Base-by-base conservation (phyloP, 2,797 vertebrate species). In the Perodicticus potto region DNA sequence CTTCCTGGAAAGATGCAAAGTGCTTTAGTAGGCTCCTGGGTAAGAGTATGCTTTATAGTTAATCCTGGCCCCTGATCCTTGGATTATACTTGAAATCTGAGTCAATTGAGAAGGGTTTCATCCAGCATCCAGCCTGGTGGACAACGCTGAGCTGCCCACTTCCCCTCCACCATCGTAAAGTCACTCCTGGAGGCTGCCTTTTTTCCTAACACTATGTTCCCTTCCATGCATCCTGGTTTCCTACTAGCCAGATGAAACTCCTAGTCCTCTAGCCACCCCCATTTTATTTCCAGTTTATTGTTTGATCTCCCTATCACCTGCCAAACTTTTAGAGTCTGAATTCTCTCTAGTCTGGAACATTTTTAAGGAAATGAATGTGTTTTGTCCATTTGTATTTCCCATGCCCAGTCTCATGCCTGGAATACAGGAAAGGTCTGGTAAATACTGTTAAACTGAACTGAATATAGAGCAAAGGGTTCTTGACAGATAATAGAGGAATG, bases 1-100 rank as follows among this genome's bases (percentile, higher is more conserved):
- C 70, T 95, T 95, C 72, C 57, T 34, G 76, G 94, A 85, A 97
- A 89, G 92, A 98, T 98, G 98, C 83, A 97, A 96, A 95, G 88
- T 87, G 93, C 96, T 94, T 91, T 98, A 84, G 76, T 97, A 91
- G 98, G 97, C 84, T 97, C 98, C 27, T 98, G 98, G 98, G 97
- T 98, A 97, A 98, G 96, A 95, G 11, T 73, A 8, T 16, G 57
- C 78, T 86, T 86, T 72, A 69, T 20, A 85, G 29, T 95, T 91
- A 78, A 94, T 74, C 40, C n/a, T 92, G 65, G 49, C 23, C 45
- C 37, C 43, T 78, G 37, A 40, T 63, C 88, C 82, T 84, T 27
- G 23, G 88, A 43, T 93, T 86, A 55, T 88, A 27, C 40, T 65
- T 89, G 49, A 70, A 95, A 91, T 86, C 65, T 92, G 40, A 67